Evolutionary conservation across 2,797 vertebrate species (phyloP), one percentile per base, ranked within the genome.

Genomic region (Rhinatrema bivittatum): DNA sequence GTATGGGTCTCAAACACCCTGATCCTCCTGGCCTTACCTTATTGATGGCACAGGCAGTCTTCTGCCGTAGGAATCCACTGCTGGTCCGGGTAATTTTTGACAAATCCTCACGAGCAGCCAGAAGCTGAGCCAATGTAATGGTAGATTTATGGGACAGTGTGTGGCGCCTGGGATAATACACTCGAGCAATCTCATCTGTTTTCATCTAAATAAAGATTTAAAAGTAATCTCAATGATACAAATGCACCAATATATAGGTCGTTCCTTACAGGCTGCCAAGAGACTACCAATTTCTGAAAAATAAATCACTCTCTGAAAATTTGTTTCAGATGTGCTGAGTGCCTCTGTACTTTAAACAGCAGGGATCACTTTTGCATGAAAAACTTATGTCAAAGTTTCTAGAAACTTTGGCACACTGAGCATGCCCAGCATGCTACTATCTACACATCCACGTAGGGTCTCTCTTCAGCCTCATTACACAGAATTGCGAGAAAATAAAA

Each of bases 81-180:
- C 91, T 98, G 26, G 95, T 97, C 64, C 93, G 90, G 36, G 91
- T 81, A 48, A 99, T 70, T 29, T 93, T 89, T n/a, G 91, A 94
- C 5, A 99, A 38, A 53, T 98, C 93, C 39, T 92, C 89, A 17
- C 92, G 86, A 53, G 94, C 91, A n/a, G 96, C 94, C 36, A 99
- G 79, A 10, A 99, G 82, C 32, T 85, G 70, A 8, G 91, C 81
- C 63, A 88, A 19, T 0, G 82, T 86, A 35, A 94, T 49, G 0
- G 72, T 68, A 2, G 90, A 73, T 74, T 84, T 86, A 0, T 83
- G 72, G 34, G 60, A 82, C 39, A 98, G 60, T 0, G 81, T 74
- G 10, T 92, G 89, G 50, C 94, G 86, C 60, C 77, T 88, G 4
- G 93, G 91, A 75, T 98, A 94, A 61, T 99, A 99, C 36, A 79